Evolutionary conservation across 1,140 invertebrate genomes (phyloP).

Genomic region (Hylyphantes graminicola): DNA sequence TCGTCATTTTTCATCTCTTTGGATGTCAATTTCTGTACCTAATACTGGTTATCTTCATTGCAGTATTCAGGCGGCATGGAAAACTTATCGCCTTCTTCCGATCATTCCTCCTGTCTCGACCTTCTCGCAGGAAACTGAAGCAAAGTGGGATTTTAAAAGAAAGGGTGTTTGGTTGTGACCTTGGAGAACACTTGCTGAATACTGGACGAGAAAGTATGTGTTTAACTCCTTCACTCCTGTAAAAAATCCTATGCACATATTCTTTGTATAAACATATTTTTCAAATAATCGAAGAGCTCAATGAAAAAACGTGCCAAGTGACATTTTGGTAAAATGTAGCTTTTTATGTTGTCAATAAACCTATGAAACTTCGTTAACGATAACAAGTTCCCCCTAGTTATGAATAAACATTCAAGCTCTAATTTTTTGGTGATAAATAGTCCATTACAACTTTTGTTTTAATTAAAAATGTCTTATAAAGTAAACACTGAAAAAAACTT

Average conservation of each 20-base stretch:
- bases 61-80: constrained; percentile 90
- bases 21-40: neutral
- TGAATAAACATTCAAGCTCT: too few species aligned
- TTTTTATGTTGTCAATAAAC: too few species aligned
- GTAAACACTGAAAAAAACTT: too few species aligned
- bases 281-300: too few species aligned
- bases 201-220: constrained; percentile 59
- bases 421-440: neutral
- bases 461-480: too few species aligned
- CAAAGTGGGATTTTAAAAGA: constrained; percentile 83
- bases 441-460: neutral
- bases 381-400: too few species aligned
- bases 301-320: too few species aligned
- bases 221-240: neutral
- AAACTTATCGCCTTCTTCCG: constrained; percentile 94
- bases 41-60: constrained; percentile 63
- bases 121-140: constrained; percentile 87
- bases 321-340: too few species aligned
- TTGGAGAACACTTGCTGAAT: constrained; percentile 62
- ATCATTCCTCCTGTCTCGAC: constrained; percentile 85
- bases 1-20: neutral
- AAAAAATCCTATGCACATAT: neutral
- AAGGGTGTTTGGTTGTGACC: constrained; percentile 63
- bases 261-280: too few species aligned
- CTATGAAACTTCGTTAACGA: too few species aligned